These are phyloP conservation scores for Drosophila aldrichi DNA, from an alignment of 2,888 invertebrate species.

Conservation along the genomic window DNA sequence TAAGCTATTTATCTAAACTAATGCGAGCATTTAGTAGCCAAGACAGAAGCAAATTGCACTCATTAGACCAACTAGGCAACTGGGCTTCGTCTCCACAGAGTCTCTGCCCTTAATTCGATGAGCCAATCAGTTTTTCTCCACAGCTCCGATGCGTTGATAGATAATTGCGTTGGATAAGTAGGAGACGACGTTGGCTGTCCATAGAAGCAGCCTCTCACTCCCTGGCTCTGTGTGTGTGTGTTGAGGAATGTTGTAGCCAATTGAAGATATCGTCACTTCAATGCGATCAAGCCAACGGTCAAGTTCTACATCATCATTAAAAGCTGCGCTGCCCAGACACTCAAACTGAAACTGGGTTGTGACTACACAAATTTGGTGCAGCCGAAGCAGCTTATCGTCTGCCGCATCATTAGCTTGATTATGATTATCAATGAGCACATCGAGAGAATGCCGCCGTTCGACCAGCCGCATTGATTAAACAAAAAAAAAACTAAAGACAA, in stretches of 20 bases:
- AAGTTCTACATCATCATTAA: slow-evolving; percentile 66
- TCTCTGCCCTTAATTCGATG: slow-evolving; percentile 56
- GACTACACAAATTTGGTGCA: slow-evolving; percentile 7
- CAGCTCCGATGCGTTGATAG: slow-evolving; percentile 34
- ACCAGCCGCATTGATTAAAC: slow-evolving; percentile 47
- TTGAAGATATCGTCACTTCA: slow-evolving; percentile 72
- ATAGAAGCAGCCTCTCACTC: not conserved
- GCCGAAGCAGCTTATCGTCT: slow-evolving; percentile 62
- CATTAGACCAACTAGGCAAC: slow-evolving; percentile 60
- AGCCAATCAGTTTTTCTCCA: slow-evolving; percentile 60
- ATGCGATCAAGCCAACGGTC: slow-evolving; percentile 55
- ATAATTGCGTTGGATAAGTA: slow-evolving; percentile 74
- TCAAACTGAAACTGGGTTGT: not conserved
- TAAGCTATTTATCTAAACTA: slow-evolving; percentile 81
- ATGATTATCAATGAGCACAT: slow-evolving; percentile 79
- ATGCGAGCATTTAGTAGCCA: slow-evolving; percentile 81
- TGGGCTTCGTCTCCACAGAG: not conserved
- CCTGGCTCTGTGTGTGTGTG: not conserved
- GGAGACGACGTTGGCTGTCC: slow-evolving; percentile 18
- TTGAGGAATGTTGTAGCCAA: slow-evolving; percentile 61
- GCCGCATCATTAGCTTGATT: slow-evolving; percentile 80
- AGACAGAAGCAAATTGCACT: slow-evolving; percentile 80
- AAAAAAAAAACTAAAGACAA: not conserved
- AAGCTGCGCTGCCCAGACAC: slow-evolving; percentile 29
- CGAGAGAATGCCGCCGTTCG: slow-evolving; percentile 40